Base-by-base conservation (phyloP, 2,888 invertebrate species). In the Pseudococcus viburni region DNA sequence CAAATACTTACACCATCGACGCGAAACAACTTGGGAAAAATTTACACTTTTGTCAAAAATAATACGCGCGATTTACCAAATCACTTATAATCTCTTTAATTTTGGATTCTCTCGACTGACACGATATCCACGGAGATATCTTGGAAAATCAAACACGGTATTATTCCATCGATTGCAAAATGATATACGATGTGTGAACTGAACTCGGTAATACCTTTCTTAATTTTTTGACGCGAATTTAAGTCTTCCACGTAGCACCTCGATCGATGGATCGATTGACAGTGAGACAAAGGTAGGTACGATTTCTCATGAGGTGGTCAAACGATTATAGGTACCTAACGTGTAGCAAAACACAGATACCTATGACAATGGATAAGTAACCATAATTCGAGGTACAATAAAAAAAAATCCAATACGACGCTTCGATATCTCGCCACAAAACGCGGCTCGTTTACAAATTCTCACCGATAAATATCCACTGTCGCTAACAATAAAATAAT, bases 291-390 rank as follows among this genome's bases (percentile, higher is more conserved):
- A 64, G 22, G 64, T 22, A 9, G 3, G 12, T 64, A 64, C 64
- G 22, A 64, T 64, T 33, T 64, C 64, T 64, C 64, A 64, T 64
- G 64, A 19, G 22, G 64, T 64, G 64, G 64, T 64, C 64, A 64
- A 22, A 64, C 64, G 64, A 64, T 64, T 64, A 59, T 55, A 22
- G n/a, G n/a, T n/a, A 59, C 19, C 6, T 19, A 59, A 19, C 19
- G 19, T 33, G 26, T 33, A 33, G 26, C 26, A 33, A 33, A 33
- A 33, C 26, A 33, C 8, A 42, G 42, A 1, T 42, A 42, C 42
- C 3, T 42, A 42, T 22, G 64, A 64, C 64, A 64, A 64, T 64
- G 11, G 64, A 22, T 64, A 64, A 64, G 42, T 42, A 42, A 42
- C 3, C 42, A 42, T 42, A 42, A 42, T 64, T 64, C 64, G 59